A percentile compares a stretch with the other conserved stretches of the same genome.
phyloP scores from a whole-genome alignment of 2,888 invertebrate genomes.

The Halictus ligatus region DNA sequence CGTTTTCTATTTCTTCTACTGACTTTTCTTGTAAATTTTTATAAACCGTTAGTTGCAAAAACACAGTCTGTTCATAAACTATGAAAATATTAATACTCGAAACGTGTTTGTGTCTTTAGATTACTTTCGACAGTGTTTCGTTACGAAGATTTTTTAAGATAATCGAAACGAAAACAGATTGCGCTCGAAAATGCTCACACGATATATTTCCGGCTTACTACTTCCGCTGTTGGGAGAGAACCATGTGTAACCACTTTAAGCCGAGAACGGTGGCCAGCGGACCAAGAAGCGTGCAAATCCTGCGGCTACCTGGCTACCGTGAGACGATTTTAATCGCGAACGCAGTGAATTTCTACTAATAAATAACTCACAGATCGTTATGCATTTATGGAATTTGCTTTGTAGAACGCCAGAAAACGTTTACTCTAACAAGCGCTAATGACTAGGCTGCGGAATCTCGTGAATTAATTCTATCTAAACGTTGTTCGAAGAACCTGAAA shows the following conservation, averaged over 20 bases:
- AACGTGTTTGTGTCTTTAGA: neutral
- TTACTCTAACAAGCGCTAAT: neutral
- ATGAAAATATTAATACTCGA: neutral
- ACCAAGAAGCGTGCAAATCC: slow-evolving; percentile 56
- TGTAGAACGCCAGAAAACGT: neutral
- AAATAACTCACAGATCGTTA: neutral
- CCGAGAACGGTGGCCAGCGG: slow-evolving; percentile 44
- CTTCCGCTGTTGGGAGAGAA: slow-evolving; percentile 63
- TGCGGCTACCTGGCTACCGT: slow-evolving; percentile 16
- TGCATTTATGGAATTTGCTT: neutral
- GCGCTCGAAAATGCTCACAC: slow-evolving; percentile 62
- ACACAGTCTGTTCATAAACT: neutral
- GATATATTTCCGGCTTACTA: slow-evolving; percentile 68
- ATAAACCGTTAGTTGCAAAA: neutral
- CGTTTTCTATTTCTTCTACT: neutral
- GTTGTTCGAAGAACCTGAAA: neutral
- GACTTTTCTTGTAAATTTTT: neutral
- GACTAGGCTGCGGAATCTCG: neutral
- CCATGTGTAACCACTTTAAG: slow-evolving; percentile 63
- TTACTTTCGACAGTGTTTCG: neutral
- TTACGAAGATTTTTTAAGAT: neutral
- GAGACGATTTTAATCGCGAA: slow-evolving; percentile 10
- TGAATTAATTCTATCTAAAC: neutral
- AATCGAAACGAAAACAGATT: neutral
- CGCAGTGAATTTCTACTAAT: neutral